Conservation (phyloP, 2,797 vertebrate species). For the Pseudochromis fuscus region DNA sequence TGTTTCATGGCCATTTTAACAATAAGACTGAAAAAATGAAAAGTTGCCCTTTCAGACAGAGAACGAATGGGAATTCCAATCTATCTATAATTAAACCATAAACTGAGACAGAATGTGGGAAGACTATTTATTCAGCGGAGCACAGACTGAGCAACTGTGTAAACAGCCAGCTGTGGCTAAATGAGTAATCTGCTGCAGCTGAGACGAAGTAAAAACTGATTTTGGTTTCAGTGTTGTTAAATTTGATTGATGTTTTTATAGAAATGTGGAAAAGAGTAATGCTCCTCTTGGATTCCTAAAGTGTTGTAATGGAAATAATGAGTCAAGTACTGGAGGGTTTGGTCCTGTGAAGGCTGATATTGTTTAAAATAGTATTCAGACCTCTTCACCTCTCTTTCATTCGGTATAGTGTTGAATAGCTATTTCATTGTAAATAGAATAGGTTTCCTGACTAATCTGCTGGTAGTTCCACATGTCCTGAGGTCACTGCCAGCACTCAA, state of each 20-base stretch:
- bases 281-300: background rate
- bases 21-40: conserved; percentile 1
- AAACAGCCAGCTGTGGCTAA: background rate
- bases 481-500: no score
- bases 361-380: background rate
- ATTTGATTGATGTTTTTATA: conserved; percentile 6
- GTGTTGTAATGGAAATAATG: background rate
- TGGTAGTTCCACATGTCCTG: no score
- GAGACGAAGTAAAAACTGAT: background rate
- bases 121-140: conserved; percentile 24
- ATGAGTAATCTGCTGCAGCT: conserved; percentile 10
- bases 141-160: background rate
- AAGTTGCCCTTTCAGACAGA: conserved; percentile 10
- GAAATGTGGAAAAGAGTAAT: background rate
- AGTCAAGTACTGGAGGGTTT: background rate
- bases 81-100: conserved; percentile 23
- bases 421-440: no score
- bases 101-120: conserved; percentile 20
- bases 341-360: background rate
- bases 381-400: background rate
- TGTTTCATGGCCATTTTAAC: background rate
- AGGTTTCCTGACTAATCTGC: no score
- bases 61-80: conserved; percentile 32
- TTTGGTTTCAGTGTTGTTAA: background rate
- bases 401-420: no score